A percentile compares a stretch with the other conserved stretches of the same genome.
Evolutionary conservation across 2,113 vertebrate genomes (phyloP).

Genomic region (Pelecanoides urinatrix): DNA sequence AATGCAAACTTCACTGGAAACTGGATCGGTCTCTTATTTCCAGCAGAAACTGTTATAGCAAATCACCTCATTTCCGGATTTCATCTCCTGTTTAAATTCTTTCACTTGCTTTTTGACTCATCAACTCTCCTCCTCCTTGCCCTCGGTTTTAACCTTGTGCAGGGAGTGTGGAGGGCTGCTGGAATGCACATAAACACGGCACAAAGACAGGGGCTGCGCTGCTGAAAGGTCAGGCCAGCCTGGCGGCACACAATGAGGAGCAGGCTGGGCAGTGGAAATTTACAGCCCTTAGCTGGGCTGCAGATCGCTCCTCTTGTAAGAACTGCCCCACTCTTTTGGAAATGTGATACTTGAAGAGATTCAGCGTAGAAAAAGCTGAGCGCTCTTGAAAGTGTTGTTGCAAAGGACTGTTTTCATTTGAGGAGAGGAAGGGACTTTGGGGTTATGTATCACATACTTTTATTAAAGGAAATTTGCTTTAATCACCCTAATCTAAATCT

Average conservation of each 20-base stretch:
- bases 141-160: not conserved
- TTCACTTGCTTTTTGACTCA: not conserved
- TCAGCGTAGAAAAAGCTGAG: not conserved
- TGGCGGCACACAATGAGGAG: not conserved
- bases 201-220: not conserved
- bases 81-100: not conserved
- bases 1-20: not conserved
- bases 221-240: slow-evolving; percentile 55
- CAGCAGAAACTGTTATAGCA: not conserved
- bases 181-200: not conserved
- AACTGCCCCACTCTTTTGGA: not conserved
- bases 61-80: not conserved
- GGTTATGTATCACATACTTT: not conserved
- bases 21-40: not conserved
- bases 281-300: slow-evolving; percentile 42
- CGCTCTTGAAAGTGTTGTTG: not conserved
- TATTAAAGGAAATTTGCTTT: not conserved
- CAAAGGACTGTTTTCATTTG: not conserved
- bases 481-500: not conserved
- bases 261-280: slow-evolving; percentile 68
- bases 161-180: not conserved
- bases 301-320: slow-evolving; percentile 28
- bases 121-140: not conserved
- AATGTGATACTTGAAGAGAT: slow-evolving; percentile 3
- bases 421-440: not conserved